Evolutionary conservation across 1,140 invertebrate species (phyloP), one percentile per base, ranked within the genome.

Genomic region (Caenorhabditis latens): DNA sequence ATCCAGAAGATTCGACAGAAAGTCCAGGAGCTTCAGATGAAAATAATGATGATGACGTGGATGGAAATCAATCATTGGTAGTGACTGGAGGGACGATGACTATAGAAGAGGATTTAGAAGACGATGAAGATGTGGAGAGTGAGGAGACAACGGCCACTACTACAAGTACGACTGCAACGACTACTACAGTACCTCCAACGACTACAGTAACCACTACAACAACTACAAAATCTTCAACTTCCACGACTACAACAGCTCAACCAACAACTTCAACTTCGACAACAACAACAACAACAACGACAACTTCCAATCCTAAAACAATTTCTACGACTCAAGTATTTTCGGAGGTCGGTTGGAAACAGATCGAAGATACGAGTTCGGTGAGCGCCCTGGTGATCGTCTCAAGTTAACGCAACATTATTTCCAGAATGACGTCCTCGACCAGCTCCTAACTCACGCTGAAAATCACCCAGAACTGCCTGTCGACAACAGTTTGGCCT

Each of bases 71-170:
- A 24, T 53, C 5, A 53, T 46, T 79, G 7, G 71, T 79, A 46
- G 71, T 79, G 14, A 79, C 43, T 5, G 71, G 46, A 3, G 71
- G 42, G 19, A 79, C 71, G 8, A 79, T 79, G 71, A 79, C 19
- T 7, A 50, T 79, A 50, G 71, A 79, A n/a, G 71, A 50, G 14
- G 43, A 21, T 50, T 32, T 4, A 14, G 32, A 21, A 21, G 63
- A 67, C 21, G 46, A 24, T n/a, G 32, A 32, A 32, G 65, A 71
- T 6, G 46, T 50, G 21, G 71, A 79, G 14, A 71, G 43, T 46
- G 67, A 79, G 46, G 46, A 50, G 46, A 79, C 71, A 71, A 13
- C 21, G 16, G 46, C 42, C 0, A 43, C 42, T 2, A 61, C 57
- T 8, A 4, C 57, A 21, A 61, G 4, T 3, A 53, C 50, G 50